phyloP scores from a whole-genome alignment of 2,797 vertebrate species.

The Heteromormyrus szaboi region DNA sequence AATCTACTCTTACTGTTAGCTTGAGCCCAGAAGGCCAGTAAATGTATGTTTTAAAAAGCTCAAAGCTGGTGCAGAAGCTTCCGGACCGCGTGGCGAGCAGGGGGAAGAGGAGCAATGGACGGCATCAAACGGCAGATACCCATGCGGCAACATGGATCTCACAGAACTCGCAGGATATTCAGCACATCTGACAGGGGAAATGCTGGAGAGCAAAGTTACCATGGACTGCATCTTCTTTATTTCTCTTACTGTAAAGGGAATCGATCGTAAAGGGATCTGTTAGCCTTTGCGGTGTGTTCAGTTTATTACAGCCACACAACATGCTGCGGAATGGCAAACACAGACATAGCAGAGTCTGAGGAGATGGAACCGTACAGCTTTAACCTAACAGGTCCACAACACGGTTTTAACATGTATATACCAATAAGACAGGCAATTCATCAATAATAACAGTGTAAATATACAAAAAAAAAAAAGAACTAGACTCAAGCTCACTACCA shows the following conservation, averaged over 20 bases:
- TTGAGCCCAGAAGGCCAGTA: neutral
- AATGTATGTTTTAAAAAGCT: neutral
- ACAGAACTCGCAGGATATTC: neutral
- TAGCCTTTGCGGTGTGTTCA: neutral
- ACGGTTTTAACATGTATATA: neutral
- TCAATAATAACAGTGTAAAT: conserved; percentile 6
- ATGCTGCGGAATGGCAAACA: neutral
- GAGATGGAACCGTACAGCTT: no score
- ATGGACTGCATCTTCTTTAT: neutral
- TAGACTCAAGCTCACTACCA: conserved; percentile 10
- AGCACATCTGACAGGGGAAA: neutral
- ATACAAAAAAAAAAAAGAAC: conserved; percentile 6
- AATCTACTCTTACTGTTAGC: neutral
- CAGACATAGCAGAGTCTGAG: neutral
- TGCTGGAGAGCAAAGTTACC: neutral
- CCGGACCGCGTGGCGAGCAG: neutral
- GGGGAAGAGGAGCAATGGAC: no score
- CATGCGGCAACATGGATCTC: neutral
- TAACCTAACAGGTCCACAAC: neutral
- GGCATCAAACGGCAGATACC: neutral
- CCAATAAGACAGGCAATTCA: neutral
- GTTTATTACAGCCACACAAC: neutral
- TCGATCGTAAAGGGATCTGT: neutral
- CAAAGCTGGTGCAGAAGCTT: neutral
- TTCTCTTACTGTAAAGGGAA: neutral